Evolutionary conservation across 2,888 invertebrate species (phyloP), one percentile per base, ranked within the genome.

Genomic region (Alviniconcha strummeri): DNA sequence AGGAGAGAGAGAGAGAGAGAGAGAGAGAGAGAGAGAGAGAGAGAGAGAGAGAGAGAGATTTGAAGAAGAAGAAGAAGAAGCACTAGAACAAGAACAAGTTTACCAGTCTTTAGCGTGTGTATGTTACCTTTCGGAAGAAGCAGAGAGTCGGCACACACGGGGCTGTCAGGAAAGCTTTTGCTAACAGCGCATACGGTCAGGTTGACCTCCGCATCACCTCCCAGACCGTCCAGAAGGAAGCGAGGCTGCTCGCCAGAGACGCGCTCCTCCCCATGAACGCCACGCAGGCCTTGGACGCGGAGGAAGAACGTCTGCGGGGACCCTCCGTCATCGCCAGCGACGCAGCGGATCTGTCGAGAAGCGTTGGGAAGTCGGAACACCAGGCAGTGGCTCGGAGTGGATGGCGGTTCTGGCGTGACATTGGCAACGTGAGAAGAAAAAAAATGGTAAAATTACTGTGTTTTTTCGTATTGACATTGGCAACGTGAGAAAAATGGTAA

Each of bases 291-390:
- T 76, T 76, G 76, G 57, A 78, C 78, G n/a, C 64, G 60, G 19
- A 78, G 78, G 60, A 52, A 11, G 57, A 78, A 78, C 57, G 78
- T 64, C 64, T 57, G 19, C n/a, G 78, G 78, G 52, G 60, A 60
- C 4, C 64, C 78, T 9, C 78, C 64, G 52, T 19, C 36, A 0
- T 64, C 19, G 5, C 78, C 78, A 17, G 78, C 52, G 52, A 1
- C 9, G 13, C 78, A 78, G 78, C 60, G 78, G 60, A 78, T 13
- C 56, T 78, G 78, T 6, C 78, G 78, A 36, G 78, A 78, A 15
- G 57, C 52, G 64, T 78, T 52, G 13, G 78, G 78, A 13, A 78
- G 78, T 7, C 36, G 78, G 9, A 78, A 52, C 19, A 36, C 5
- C 52, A 78, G 78, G 52, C 78, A 78, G 60, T 11, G 7, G 60